Percentiles rank a stretch among this genome's conserved stretches.
These are phyloP conservation scores for Arge pagana DNA, from an alignment of 2,888 invertebrate species.

Conservation along the genomic window DNA sequence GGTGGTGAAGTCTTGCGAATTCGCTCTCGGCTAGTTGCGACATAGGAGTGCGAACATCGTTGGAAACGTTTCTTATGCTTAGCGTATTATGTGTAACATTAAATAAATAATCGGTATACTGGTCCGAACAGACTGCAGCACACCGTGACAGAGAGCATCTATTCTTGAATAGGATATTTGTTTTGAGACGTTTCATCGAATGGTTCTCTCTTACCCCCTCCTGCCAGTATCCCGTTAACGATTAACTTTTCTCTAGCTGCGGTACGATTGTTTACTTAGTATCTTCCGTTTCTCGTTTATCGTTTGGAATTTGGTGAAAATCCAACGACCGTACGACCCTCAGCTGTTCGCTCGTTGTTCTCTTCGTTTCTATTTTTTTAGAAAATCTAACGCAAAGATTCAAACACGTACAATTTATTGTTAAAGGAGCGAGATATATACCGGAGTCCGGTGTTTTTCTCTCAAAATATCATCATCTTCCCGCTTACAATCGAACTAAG, in stretches of 20 bases:
- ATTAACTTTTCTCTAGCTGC: background rate
- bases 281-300: constrained; percentile 1
- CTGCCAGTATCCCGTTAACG: background rate
- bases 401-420: constrained; percentile 28
- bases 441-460: no score
- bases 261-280: background rate
- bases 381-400: constrained; percentile 21
- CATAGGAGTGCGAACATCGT: constrained; percentile 23
- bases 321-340: constrained; percentile 19
- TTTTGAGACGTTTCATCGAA: constrained; percentile 1
- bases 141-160: constrained; percentile 24
- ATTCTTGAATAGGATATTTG: constrained; percentile 8
- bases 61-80: constrained; percentile 10
- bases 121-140: constrained; percentile 14
- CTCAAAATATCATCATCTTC: no score
- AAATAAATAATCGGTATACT: constrained; percentile 19
- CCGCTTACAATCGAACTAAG: no score
- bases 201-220: background rate
- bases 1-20: constrained; percentile 5
- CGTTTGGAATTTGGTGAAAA: constrained; percentile 23
- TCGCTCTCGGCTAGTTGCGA: constrained; percentile 11
- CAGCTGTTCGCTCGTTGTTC: constrained; percentile 1
- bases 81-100: constrained; percentile 4
- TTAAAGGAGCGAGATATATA: no score
- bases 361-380: constrained; percentile 5